These are phyloP conservation scores for Sebastes fasciatus DNA, from an alignment of 2,113 vertebrate species.

Conservation along the genomic window DNA sequence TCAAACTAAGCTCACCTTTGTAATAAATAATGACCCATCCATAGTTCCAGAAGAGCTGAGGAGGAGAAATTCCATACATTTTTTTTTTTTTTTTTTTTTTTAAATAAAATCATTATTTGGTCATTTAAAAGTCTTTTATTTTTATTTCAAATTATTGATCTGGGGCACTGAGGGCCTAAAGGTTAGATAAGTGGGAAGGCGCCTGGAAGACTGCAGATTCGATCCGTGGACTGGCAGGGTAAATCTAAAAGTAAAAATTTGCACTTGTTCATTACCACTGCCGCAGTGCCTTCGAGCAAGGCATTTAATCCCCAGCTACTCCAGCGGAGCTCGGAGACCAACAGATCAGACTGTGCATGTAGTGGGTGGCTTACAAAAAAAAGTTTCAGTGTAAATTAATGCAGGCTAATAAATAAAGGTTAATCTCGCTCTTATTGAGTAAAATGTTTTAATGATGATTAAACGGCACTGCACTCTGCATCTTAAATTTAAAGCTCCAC, in stretches of 20 bases:
- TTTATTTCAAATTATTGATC: slow-evolving; percentile 28
- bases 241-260: neutral
- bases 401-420: slow-evolving; percentile 36
- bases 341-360: neutral
- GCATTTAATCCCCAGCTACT: neutral
- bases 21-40: neutral
- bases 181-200: slow-evolving; percentile 4
- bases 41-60: neutral
- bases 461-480: slow-evolving; percentile 4
- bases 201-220: neutral
- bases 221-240: neutral
- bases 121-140: slow-evolving; percentile 7
- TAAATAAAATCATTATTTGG: neutral
- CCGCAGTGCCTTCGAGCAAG: slow-evolving; percentile 4
- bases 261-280: slow-evolving; percentile 1
- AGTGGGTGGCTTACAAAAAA: neutral
- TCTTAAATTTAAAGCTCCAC: slow-evolving; percentile 18
- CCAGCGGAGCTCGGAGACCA: neutral
- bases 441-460: slow-evolving; percentile 41
- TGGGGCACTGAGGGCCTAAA: neutral
- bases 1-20: neutral
- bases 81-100: no score
- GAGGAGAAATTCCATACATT: neutral
- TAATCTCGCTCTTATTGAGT: slow-evolving; percentile 11
- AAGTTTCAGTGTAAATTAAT: neutral